These are phyloP conservation scores for Drosophila paucipuncta DNA, from an alignment of 2,888 invertebrate genomes.

Conservation along the genomic window DNA sequence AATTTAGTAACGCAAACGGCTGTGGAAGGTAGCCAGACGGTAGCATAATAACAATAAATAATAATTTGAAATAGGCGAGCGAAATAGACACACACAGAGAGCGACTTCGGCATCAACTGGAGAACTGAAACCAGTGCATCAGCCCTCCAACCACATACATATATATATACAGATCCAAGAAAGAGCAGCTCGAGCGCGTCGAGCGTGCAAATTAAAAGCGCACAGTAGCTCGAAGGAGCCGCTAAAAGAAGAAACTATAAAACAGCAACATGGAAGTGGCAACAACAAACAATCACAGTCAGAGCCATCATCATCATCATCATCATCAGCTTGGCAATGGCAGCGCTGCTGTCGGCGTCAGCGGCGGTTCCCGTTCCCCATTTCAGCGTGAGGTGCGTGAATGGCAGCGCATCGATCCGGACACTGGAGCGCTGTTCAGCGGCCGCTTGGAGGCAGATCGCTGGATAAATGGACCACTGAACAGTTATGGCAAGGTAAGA, in stretches of 20 bases:
- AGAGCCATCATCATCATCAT: constrained; percentile 76
- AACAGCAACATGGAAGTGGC: constrained; percentile 77
- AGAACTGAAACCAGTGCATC: constrained; percentile 56
- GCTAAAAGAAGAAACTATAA: constrained; percentile 26
- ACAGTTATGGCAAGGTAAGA: constrained; percentile 85
- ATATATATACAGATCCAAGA: constrained; percentile 24
- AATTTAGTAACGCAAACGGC: constrained; percentile 71
- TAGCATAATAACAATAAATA: constrained; percentile 81
- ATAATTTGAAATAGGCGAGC: constrained; percentile 80
- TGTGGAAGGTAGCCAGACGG: constrained; percentile 55
- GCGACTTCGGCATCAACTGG: constrained; percentile 44
- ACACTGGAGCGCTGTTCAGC: constrained; percentile 85
- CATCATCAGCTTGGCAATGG: constrained; percentile 43
- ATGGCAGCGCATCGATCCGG: constrained; percentile 86
- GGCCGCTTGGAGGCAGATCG: constrained; percentile 86
- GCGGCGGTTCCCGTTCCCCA: constrained; percentile 81
- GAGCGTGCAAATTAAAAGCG: constrained; percentile 82
- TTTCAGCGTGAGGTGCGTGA: constrained; percentile 86
- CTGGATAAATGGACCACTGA: constrained; percentile 85
- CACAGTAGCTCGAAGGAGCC: constrained; percentile 71
- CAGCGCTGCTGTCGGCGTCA: constrained; percentile 26
- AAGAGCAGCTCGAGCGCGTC: constrained; percentile 68
- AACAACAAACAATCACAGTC: constrained; percentile 82
- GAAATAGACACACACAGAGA: constrained; percentile 38
- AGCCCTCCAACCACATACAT: constrained; percentile 47